Conservation (phyloP, 2,797 vertebrate genomes). For the Okamejei kenojei region DNA sequence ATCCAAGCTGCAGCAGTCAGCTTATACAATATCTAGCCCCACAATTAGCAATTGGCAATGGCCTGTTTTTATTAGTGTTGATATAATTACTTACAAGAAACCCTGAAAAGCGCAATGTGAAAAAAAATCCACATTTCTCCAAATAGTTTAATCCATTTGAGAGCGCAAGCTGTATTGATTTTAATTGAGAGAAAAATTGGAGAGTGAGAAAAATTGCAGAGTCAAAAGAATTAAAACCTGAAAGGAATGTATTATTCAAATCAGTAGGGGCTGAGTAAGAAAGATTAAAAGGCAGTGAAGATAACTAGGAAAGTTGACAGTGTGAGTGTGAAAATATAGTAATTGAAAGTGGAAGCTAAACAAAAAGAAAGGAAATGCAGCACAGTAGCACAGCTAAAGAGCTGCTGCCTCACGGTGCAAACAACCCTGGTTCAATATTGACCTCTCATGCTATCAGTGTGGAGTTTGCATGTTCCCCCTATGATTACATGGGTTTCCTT, state of each 20-base stretch:
- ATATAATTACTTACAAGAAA: not conserved
- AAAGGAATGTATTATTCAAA: not conserved
- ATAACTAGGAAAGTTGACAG: not conserved
- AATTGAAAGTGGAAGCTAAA: not conserved
- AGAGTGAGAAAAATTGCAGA: not conserved
- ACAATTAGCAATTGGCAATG: not conserved
- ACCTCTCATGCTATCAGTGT: too few species aligned
- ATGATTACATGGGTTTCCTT: too few species aligned
- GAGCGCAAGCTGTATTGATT: not conserved
- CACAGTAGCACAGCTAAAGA: too few species aligned
- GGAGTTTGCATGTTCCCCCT: too few species aligned
- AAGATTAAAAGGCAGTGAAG: not conserved
- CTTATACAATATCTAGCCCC: not conserved
- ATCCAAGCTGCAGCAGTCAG: not conserved
- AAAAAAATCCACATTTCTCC: not conserved
- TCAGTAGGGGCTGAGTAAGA: not conserved
- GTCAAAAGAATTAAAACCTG: not conserved
- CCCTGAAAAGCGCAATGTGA: not conserved
- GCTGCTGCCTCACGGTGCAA: too few species aligned
- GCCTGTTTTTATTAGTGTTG: not conserved
- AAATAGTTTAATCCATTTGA: not conserved
- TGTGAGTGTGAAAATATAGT: not conserved
- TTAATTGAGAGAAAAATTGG: not conserved
- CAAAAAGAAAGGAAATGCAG: not conserved
- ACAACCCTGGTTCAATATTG: too few species aligned